These are phyloP conservation scores for Brachionus koreanus DNA, from an alignment of 1,140 invertebrate genomes.

Conservation along the genomic window DNA sequence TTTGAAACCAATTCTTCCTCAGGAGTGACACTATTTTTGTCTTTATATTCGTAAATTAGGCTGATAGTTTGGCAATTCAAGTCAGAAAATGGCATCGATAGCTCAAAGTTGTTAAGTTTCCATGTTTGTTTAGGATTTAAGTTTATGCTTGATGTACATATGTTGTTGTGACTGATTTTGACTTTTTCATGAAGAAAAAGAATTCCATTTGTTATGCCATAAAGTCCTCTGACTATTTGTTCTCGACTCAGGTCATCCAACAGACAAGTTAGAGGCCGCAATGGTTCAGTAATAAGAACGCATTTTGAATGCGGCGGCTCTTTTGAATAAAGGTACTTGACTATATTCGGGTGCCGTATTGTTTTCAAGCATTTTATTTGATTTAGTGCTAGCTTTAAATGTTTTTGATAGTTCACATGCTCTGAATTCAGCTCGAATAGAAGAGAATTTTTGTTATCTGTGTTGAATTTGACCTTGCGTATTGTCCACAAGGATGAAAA, in stretches of 20 bases:
- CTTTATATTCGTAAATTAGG: neutral
- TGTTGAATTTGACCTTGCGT: neutral
- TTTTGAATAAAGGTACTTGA: slow-evolving; percentile 35
- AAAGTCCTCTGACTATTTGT: slow-evolving; percentile 22
- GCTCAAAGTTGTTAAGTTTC: slow-evolving; percentile 43
- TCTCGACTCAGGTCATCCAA: neutral
- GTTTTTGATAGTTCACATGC: neutral
- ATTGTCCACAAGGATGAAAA: neutral
- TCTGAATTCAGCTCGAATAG: neutral
- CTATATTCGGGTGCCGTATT: slow-evolving; percentile 23
- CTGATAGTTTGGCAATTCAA: slow-evolving; percentile 11
- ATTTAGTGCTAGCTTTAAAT: neutral
- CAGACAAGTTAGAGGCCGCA: neutral
- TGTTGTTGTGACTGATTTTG: slow-evolving; percentile 6
- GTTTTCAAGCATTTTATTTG: slow-evolving; percentile 17
- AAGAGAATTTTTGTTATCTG: slow-evolving; percentile 27
- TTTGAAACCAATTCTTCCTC: neutral
- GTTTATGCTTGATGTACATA: neutral
- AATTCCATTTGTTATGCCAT: slow-evolving; percentile 29
- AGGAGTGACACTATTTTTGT: slow-evolving; percentile 24
- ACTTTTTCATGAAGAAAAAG: slow-evolving; percentile 42
- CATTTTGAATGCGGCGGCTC: neutral
- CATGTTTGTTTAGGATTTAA: slow-evolving; percentile 27
- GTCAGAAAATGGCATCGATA: neutral
- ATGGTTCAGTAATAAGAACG: neutral